Base-by-base conservation (phyloP, 2,888 invertebrate genomes). In the Cheilosia soror region DNA sequence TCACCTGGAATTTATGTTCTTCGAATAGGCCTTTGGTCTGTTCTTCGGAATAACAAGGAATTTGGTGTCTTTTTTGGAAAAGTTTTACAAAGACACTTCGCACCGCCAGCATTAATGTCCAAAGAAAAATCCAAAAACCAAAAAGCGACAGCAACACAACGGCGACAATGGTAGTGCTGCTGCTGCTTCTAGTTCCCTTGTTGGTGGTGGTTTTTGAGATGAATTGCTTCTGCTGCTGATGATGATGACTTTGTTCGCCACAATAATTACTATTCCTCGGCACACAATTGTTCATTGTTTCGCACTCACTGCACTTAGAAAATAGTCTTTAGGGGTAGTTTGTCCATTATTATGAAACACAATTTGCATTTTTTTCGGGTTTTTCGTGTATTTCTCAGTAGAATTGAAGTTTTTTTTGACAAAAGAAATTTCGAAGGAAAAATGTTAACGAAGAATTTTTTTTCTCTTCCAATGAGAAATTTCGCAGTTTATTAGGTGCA, bases 141-240 rank as follows among this genome's bases (percentile, higher is more conserved):
- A 85, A 85, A 77, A 85, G 85, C 72, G 85, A 85, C 76, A 85
- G 85, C 76, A 81, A 71, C 85, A 77, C 85, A 68, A 85, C 65
- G 37, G 49, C 71, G 44, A 77, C 44, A 57, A 81, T 77, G 60
- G 71, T 81, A 77, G 60, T 75, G 53, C 68, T 78, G 37, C 77
- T 77, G 37, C 76, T 75, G 53, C 73, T 37, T 55, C 69, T 84
- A 63, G 60, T 65, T 29, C 27, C 51, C 63, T 51, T 84, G 69
- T 40, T 73, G 63, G 53, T 80, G 55, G 60, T 83, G 42, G 76
- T 80, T 66, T 57, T 75, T 71, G 65, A 65, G 80, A 75, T 75
- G 65, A 73, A 57, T 62, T 58, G 65, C 71, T 62, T 60, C 37
- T 72, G 11, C 25, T 57, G 20, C 44, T 63, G 79, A 57, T 63